These are phyloP conservation scores for Leptopterna dolabrata DNA, from an alignment of 2,888 invertebrate species.

Conservation along the genomic window DNA sequence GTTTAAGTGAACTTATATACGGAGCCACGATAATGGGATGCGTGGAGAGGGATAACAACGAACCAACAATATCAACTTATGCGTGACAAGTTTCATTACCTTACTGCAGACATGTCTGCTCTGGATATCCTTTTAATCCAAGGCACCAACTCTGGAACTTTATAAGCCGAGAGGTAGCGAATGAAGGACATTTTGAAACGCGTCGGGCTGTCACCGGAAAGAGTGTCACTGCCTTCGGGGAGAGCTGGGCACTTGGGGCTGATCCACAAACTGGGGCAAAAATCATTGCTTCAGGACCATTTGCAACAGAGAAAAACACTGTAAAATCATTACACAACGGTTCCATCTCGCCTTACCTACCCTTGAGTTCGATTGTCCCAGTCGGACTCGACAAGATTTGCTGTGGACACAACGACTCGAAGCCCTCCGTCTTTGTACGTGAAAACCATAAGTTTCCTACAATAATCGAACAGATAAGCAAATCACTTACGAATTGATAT, in stretches of 20 bases:
- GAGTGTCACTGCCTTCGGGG: slow-evolving; percentile 69
- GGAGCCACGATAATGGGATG: no score
- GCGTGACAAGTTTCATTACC: slow-evolving; percentile 69
- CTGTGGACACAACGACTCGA: slow-evolving; percentile 88
- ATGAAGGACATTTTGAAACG: slow-evolving; percentile 83
- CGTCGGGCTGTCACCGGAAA: slow-evolving; percentile 83
- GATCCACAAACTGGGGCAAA: slow-evolving; percentile 81
- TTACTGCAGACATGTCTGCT: slow-evolving; percentile 85
- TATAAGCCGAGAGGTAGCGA: slow-evolving; percentile 81
- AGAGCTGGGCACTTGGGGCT: slow-evolving; percentile 82
- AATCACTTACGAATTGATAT: background rate
- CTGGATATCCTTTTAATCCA: slow-evolving; percentile 81
- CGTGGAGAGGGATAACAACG: no score
- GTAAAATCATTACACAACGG: background rate
- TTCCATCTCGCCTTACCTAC: slow-evolving; percentile 67
- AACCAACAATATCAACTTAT: no score
- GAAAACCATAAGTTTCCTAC: slow-evolving; percentile 87
- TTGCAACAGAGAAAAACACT: background rate
- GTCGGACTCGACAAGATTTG: slow-evolving; percentile 90
- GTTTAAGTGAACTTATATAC: no score
- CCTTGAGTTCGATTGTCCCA: slow-evolving; percentile 97
- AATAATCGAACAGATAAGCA: slow-evolving; percentile 62
- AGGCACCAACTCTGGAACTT: slow-evolving; percentile 73
- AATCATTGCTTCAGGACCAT: background rate
- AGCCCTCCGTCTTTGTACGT: slow-evolving; percentile 85